Evolutionary conservation across 2,888 invertebrate species (phyloP), one percentile per base, ranked within the genome.

Genomic region (Hypena proboscidalis): DNA sequence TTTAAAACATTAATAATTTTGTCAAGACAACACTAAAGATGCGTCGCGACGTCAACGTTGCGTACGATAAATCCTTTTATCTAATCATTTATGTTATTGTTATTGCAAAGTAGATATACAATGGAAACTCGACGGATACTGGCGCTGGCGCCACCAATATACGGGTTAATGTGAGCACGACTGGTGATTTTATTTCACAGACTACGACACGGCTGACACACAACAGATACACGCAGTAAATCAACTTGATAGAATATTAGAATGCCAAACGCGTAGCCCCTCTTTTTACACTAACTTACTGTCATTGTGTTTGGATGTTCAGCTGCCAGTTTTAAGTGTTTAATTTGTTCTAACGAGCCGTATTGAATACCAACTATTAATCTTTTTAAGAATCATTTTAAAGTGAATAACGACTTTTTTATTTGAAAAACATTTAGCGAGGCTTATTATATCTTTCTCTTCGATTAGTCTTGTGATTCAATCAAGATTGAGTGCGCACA

Each of bases 81-180:
- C 64, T 71, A 67, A 70, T 68, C 66, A 56, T 65, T 68, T 62
- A 60, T 68, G 69, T 70, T 67, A 66, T 70, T 70, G 61, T 69
- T 70, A 67, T 67, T 66, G 64, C 61, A 56, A 49, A 64, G 57
- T 61, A 65, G 69, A 65, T 59, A 69, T 74, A 64, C 65, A 71
- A 69, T 76, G 73, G 70, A 73, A 73, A 68, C n/a, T n/a, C 72
- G 57, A 63, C 67, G 73, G 71, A 70, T 70, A 62, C 51, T n/a
- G n/a, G 70, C 61, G 62, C 70, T 76, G 83, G 83, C 83, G 83
- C 83, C 82, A 78, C 78, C 56, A 78, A 73, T 82, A 82, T 81
- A 68, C 77, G 77, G 80, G 80, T 78, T 83, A 82, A 83, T 83
- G 80, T 78, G 74, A 71, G 71, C 71, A 67, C 72, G 62, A 63